Conservation (phyloP, 2,888 invertebrate species). For the Polymixis flavicincta region DNA sequence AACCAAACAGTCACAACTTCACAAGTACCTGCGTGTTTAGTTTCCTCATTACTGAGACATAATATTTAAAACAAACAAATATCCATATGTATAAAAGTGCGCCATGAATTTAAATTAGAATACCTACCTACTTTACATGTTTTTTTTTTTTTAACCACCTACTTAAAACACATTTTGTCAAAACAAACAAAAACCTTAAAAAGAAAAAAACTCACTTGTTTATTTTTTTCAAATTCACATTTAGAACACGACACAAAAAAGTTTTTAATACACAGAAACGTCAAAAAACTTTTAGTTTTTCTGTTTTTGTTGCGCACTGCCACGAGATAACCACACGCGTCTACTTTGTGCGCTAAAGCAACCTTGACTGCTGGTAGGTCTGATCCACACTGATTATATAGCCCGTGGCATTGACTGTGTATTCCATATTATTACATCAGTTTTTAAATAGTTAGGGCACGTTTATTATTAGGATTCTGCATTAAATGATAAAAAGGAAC, state of each 20-base stretch:
- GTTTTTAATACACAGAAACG: background rate
- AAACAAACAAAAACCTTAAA: background rate
- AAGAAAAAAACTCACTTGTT: constrained; percentile 2
- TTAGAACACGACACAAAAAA: constrained; percentile 12
- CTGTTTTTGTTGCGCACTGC: background rate
- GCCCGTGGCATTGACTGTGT: background rate
- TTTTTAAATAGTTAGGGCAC: background rate
- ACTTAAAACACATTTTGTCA: background rate
- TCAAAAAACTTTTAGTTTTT: background rate
- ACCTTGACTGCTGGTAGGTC: constrained; percentile 14
- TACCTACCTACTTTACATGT: too few species aligned
- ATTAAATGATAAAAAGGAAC: background rate
- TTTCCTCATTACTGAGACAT: background rate
- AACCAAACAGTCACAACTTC: background rate
- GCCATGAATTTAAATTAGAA: background rate
- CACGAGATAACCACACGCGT: background rate
- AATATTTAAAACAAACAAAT: background rate
- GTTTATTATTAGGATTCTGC: background rate
- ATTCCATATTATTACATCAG: constrained; percentile 4
- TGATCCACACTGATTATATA: constrained; percentile 14
- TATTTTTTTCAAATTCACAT: background rate
- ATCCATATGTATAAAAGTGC: too few species aligned
- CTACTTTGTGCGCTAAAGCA: background rate
- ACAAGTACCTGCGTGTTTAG: background rate
- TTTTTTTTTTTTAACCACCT: background rate